A percentile compares a stretch with the other conserved stretches of the same genome.
These are phyloP conservation scores for Bombus huntii DNA, from an alignment of 1,140 invertebrate genomes.

Conservation along the genomic window DNA sequence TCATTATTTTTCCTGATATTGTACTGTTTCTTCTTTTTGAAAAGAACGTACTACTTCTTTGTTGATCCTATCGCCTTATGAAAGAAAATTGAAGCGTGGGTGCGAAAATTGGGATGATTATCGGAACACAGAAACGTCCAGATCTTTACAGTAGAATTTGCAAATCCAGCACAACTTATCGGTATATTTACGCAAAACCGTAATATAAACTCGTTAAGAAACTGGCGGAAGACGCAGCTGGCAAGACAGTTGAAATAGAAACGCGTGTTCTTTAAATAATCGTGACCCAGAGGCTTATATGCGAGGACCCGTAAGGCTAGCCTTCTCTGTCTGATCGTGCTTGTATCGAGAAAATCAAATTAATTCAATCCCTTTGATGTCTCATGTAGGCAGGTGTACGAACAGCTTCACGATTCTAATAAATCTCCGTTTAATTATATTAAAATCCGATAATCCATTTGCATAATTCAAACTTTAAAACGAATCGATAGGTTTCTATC, in stretches of 20 bases:
- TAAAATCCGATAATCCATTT: background rate
- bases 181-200: conserved; percentile 39
- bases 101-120: too few relatives aligned
- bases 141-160: background rate
- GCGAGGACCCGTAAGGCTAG: conserved; percentile 48
- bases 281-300: conserved; percentile 79
- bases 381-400: too few relatives aligned
- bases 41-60: background rate
- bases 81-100: background rate
- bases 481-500: background rate
- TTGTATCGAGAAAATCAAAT: conserved; percentile 53
- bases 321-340: conserved; percentile 51
- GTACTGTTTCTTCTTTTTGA: background rate
- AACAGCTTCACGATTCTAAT: background rate
- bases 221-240: conserved; percentile 78
- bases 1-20: background rate
- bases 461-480: background rate
- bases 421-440: background rate
- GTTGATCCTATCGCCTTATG: too few relatives aligned
- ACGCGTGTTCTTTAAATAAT: conserved; percentile 81
- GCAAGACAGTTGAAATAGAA: conserved; percentile 81
- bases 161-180: conserved; percentile 15
- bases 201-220: conserved; percentile 69
- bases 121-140: background rate
- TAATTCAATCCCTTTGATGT: background rate